Evolutionary conservation across 2,113 vertebrate genomes (phyloP).

Genomic region (Otocyon megalotis): DNA sequence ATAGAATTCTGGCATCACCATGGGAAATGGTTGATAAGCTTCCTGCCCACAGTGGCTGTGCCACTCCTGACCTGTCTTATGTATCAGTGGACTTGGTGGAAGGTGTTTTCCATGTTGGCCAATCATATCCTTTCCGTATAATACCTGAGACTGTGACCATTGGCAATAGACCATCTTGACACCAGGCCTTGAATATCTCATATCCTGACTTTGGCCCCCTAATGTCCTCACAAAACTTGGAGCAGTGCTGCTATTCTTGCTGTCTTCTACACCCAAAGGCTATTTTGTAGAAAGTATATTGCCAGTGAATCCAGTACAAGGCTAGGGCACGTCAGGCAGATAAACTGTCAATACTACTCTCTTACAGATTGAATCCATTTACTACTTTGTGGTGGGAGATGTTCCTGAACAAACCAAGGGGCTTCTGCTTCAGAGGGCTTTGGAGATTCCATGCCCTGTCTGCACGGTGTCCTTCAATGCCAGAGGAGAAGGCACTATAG

Average conservation of each 20-base stretch:
- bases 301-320: neutral
- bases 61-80: neutral
- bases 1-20: neutral
- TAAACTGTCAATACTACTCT: neutral
- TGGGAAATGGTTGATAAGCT: neutral
- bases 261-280: neutral
- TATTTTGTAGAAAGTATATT: conserved; percentile 4
- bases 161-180: neutral
- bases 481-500: conserved; percentile 84
- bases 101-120: neutral
- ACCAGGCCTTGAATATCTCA: neutral
- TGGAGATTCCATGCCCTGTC: conserved; percentile 80
- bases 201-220: neutral
- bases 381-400: conserved; percentile 89
- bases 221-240: neutral
- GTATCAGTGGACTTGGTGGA: neutral
- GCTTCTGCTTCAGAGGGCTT: conserved; percentile 80
- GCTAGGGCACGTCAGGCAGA: neutral
- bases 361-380: conserved; percentile 89
- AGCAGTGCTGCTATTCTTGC: neutral
- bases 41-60: neutral
- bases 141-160: neutral
- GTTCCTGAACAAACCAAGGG: conserved; percentile 81
- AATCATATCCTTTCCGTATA: neutral
- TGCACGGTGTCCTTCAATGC: conserved; percentile 90